These are phyloP conservation scores for Pherbina coryleti DNA, from an alignment of 2,888 invertebrate species.

Conservation along the genomic window DNA sequence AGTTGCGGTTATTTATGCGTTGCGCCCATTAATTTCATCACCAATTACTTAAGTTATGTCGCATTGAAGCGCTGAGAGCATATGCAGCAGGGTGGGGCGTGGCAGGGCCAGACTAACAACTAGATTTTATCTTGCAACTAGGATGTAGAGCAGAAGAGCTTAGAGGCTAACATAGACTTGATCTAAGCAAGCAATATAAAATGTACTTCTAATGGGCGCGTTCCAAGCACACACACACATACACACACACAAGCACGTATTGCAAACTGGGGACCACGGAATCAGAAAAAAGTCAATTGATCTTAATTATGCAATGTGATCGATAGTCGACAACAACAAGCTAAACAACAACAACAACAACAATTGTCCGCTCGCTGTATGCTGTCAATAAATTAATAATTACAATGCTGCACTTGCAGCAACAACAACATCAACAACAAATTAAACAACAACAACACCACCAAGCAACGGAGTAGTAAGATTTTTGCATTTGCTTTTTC, in stretches of 20 bases:
- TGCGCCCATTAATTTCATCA: conserved; percentile 59
- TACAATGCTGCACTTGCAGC: conserved; percentile 43
- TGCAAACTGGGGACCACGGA: neutral
- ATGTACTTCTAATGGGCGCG: too few species aligned
- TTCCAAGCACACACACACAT: neutral
- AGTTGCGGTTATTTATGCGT: conserved; percentile 54
- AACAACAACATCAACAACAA: conserved; percentile 12
- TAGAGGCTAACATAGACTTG: too few species aligned
- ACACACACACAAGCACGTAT: neutral
- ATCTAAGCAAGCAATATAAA: too few species aligned
- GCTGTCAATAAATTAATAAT: conserved; percentile 55
- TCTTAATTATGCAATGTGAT: conserved; percentile 55
- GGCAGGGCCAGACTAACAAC: conserved; percentile 9
- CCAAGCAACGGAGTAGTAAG: conserved; percentile 21
- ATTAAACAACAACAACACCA: conserved; percentile 33
- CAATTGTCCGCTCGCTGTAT: conserved; percentile 49
- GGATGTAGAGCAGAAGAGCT: neutral
- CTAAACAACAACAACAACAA: conserved; percentile 22
- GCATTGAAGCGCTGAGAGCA: conserved; percentile 10
- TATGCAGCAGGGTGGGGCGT: neutral
- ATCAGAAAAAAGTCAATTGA: conserved; percentile 47
- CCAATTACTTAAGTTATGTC: conserved; percentile 52
- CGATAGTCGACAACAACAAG: conserved; percentile 22
- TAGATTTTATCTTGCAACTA: conserved; percentile 22
- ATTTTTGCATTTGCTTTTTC: conserved; percentile 5